phyloP scores from a whole-genome alignment of 2,113 vertebrate species.

The Lepisosteus oculatus region DNA sequence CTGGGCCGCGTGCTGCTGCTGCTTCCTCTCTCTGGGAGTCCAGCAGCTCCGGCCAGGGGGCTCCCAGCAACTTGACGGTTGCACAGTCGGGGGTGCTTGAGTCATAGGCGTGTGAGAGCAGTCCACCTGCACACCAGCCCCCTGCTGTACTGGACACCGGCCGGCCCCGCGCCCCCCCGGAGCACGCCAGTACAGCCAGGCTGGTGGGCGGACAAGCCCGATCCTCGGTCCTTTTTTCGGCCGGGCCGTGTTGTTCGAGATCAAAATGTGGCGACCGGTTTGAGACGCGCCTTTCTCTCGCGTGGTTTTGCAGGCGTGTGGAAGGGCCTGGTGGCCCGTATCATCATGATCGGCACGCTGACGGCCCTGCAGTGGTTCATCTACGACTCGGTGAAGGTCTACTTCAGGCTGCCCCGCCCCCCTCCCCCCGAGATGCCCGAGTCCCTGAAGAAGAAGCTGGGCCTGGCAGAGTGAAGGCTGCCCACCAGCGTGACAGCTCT shows the following conservation, averaged over 20 bases:
- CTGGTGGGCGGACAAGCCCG: conserved; percentile 41
- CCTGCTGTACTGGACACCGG: conserved; percentile 35
- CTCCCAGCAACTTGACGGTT: conserved; percentile 84
- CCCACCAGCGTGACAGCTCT: neutral
- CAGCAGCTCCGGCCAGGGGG: conserved; percentile 62
- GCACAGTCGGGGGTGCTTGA: conserved; percentile 93
- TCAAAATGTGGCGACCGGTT: neutral
- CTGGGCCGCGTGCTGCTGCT: conserved; percentile 65
- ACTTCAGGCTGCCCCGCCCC: conserved; percentile 94
- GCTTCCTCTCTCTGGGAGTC: conserved; percentile 43
- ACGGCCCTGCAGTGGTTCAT: conserved; percentile 99
- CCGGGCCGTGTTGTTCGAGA: too few relatives aligned
- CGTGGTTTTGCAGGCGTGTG: conserved; percentile 82
- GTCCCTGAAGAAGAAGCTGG: conserved; percentile 97
- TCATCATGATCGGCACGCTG: conserved; percentile 99
- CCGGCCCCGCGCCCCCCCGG: conserved; percentile 23
- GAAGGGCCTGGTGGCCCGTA: conserved; percentile 96
- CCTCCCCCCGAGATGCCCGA: conserved; percentile 98
- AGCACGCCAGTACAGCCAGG: conserved; percentile 34
- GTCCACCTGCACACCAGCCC: conserved; percentile 78
- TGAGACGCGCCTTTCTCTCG: neutral
- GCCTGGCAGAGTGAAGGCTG: conserved; percentile 77
- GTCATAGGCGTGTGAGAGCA: conserved; percentile 95
- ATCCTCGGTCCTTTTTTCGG: neutral
- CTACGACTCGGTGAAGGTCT: conserved; percentile 98